Evolutionary conservation across 2,888 invertebrate genomes (phyloP), one percentile per base, ranked within the genome.

Genomic region (Stenotaenia linearis): DNA sequence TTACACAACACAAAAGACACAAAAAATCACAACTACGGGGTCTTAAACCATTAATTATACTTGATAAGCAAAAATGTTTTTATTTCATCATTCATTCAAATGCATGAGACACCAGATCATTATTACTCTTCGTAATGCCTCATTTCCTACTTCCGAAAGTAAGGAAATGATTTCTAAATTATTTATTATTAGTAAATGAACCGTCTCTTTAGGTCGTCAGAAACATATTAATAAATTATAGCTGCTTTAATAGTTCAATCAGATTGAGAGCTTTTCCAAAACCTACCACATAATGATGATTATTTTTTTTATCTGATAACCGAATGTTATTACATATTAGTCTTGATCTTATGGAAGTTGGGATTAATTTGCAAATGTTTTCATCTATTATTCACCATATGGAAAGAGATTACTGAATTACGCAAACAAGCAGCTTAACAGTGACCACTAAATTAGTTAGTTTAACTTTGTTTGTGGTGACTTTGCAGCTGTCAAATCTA

Each of bases 1-100:
- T 69, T 69, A 69, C 69, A 69, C 69, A 69, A 69, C 69, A 69
- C 69, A 69, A 69, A 69, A 69, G 28, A 69, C 25, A 69, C 69
- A 69, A 23, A 69, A 69, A 69, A 69, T 69, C 69, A 69, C 69
- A 69, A 69, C 69, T 69, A 69, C 10, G 69, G 69, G 69, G 69
- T 69, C 23, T 69, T 28, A 28, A 69, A 69, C 28, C 23, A 69
- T 10, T 69, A 15, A 4, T 15, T 25, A 69, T 69, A 7, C 23
- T 25, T 69, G 10, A 69, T 69, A 69, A 69, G 69, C 15, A 28
- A 28, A 69, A 69, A 23, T 28, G n/a, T n/a, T n/a, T 69, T 69
- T 69, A 28, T 69, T 69, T 25, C 25, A 69, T n/a, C 69, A 28
- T 69, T 69, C 69, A 69, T n/a, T 69, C 25, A 69, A 69, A 69